phyloP scores from a whole-genome alignment of 1,140 invertebrate genomes.

The Cotesia glomerata region DNA sequence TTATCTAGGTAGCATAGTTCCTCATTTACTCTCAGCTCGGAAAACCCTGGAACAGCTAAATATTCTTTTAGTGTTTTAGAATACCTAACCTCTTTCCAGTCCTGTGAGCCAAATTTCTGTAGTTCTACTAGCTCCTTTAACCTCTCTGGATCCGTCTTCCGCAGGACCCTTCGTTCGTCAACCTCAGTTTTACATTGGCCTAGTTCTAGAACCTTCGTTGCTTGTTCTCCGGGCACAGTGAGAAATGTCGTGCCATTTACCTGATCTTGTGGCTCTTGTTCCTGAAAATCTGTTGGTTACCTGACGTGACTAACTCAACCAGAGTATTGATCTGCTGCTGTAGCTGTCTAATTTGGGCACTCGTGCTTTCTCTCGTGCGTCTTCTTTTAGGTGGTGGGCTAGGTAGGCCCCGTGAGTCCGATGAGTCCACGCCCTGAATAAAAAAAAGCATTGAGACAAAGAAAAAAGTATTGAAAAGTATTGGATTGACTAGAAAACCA shows the following conservation, averaged over 20 bases:
- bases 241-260: not conserved
- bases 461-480: too few species aligned
- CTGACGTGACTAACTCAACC: too few species aligned
- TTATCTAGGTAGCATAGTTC: conserved; percentile 34
- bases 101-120: conserved; percentile 15
- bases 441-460: too few species aligned
- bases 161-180: conserved; percentile 18
- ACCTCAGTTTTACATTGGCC: conserved; percentile 20
- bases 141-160: not conserved
- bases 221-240: not conserved
- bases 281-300: too few species aligned
- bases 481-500: too few species aligned
- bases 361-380: too few species aligned
- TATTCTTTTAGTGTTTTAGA: conserved; percentile 24
- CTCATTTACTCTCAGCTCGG: conserved; percentile 34
- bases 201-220: not conserved
- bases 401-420: too few species aligned
- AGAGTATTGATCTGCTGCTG: too few species aligned
- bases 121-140: conserved; percentile 2
- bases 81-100: conserved; percentile 30
- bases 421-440: too few species aligned
- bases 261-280: not conserved
- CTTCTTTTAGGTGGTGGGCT: too few species aligned
- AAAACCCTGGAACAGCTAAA: conserved; percentile 27
- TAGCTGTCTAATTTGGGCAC: too few species aligned